A percentile compares a stretch with the other conserved stretches of the same genome.
Conservation (phyloP, 2,888 invertebrate genomes). For the Drosophila emarginata region DNA sequence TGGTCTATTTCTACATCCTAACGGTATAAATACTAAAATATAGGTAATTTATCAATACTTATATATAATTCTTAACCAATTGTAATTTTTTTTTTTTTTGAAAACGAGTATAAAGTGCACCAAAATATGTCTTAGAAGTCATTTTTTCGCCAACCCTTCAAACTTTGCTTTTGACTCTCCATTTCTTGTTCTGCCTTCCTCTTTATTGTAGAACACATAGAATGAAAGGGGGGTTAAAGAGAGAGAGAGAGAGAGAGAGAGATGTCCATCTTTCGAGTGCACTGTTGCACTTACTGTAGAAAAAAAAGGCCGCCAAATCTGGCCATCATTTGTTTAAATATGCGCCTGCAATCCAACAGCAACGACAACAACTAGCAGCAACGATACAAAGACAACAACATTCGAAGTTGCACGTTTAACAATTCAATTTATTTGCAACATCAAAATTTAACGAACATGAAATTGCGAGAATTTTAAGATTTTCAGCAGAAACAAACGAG, state of each 20-base stretch:
- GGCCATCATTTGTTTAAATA: slow-evolving; percentile 82
- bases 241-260: not conserved
- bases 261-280: slow-evolving; percentile 60
- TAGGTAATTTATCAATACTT: too few species aligned
- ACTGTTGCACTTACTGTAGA: slow-evolving; percentile 42
- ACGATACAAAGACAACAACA: slow-evolving; percentile 47
- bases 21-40: too few species aligned
- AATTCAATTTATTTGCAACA: slow-evolving; percentile 82
- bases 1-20: too few species aligned
- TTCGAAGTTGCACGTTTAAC: slow-evolving; percentile 81
- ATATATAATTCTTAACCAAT: too few species aligned
- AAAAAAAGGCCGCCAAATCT: slow-evolving; percentile 66
- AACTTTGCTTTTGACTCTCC: not conserved
- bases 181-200: slow-evolving; percentile 12
- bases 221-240: not conserved
- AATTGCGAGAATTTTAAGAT: slow-evolving; percentile 83
- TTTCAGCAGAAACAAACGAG: slow-evolving; percentile 83
- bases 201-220: slow-evolving; percentile 46
- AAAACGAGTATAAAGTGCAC: too few species aligned
- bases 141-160: slow-evolving; percentile 10
- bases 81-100: too few species aligned
- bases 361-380: slow-evolving; percentile 38
- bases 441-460: slow-evolving; percentile 82
- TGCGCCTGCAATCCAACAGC: slow-evolving; percentile 73
- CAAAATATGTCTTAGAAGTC: too few species aligned